phyloP scores from a whole-genome alignment of 2,888 invertebrate genomes.

The Mamestra brassicae region DNA sequence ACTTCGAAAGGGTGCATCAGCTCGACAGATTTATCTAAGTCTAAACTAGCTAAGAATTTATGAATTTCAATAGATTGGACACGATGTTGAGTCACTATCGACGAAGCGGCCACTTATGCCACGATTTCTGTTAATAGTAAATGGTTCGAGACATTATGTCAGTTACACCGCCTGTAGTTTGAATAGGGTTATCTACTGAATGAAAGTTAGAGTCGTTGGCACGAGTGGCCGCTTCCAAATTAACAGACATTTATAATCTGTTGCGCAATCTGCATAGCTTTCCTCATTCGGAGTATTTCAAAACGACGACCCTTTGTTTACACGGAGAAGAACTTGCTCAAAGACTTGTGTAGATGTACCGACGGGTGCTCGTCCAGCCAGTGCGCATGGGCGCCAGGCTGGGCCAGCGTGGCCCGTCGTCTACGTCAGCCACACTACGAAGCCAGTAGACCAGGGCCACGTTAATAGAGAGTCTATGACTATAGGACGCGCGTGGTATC shows the following conservation, averaged over 20 bases:
- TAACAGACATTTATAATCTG: slow-evolving; percentile 3
- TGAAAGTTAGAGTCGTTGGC: slow-evolving; percentile 1
- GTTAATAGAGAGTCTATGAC: slow-evolving; percentile 78
- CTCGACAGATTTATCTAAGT: slow-evolving; percentile 78
- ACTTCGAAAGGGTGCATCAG: slow-evolving; percentile 82
- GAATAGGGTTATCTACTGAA: slow-evolving; percentile 8
- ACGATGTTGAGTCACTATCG: slow-evolving; percentile 60
- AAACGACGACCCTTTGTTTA: slow-evolving; percentile 46
- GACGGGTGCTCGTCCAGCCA: slow-evolving; percentile 27
- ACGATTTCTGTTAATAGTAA: slow-evolving; percentile 8
- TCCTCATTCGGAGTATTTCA: slow-evolving; percentile 48
- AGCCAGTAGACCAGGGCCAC: slow-evolving; percentile 67
- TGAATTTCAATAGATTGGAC: slow-evolving; percentile 69
- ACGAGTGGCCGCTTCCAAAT: slow-evolving; percentile 23
- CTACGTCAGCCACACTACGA: slow-evolving; percentile 62
- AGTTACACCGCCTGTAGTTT: background rate
- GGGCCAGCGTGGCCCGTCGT: slow-evolving; percentile 33
- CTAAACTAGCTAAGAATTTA: slow-evolving; percentile 74
- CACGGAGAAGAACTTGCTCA: slow-evolving; percentile 38
- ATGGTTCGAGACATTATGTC: background rate
- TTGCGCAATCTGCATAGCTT: slow-evolving; percentile 13
- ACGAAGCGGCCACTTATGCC: slow-evolving; percentile 40
- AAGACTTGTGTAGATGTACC: slow-evolving; percentile 33
- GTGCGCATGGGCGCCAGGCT: slow-evolving; percentile 25
- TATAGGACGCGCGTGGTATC: slow-evolving; percentile 81